These are phyloP conservation scores for Neotoma lepida DNA, from an alignment of 2,113 vertebrate species.

Conservation along the genomic window DNA sequence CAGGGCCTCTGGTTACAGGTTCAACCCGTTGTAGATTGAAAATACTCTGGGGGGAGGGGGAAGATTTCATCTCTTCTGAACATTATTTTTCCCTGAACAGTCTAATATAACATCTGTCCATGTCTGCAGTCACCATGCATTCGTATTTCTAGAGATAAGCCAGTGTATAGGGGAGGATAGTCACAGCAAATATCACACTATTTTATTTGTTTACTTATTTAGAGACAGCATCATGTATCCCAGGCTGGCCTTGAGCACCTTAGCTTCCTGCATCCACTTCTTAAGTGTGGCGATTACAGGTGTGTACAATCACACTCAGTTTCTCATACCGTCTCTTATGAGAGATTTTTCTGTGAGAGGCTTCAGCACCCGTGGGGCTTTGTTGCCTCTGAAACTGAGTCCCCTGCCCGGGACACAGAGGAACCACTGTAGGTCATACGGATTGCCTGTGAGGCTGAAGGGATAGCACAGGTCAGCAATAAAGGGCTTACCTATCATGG, in stretches of 20 bases:
- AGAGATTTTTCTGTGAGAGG: too few relatives aligned
- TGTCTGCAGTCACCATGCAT: background rate
- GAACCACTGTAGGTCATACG: background rate
- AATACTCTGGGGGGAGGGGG: background rate
- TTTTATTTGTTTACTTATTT: background rate
- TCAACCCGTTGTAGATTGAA: background rate
- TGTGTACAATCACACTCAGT: background rate
- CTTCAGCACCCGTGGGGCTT: background rate
- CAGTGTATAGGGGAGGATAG: background rate
- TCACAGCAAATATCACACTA: background rate
- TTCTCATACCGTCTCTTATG: background rate
- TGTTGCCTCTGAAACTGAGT: background rate
- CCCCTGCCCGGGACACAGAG: background rate
- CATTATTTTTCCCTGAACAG: background rate
- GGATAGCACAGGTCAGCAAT: background rate
- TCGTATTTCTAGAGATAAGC: background rate
- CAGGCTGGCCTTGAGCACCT: background rate
- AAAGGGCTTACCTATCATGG: background rate
- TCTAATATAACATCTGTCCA: background rate
- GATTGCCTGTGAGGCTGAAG: background rate
- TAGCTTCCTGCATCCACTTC: background rate
- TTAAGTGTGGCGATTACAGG: background rate
- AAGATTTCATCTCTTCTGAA: background rate
- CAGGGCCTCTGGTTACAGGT: background rate
- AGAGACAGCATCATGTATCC: background rate